Evolutionary conservation across 23 tunicate genomes (phyloP).

Genomic region (Ciona savignyi): DNA sequence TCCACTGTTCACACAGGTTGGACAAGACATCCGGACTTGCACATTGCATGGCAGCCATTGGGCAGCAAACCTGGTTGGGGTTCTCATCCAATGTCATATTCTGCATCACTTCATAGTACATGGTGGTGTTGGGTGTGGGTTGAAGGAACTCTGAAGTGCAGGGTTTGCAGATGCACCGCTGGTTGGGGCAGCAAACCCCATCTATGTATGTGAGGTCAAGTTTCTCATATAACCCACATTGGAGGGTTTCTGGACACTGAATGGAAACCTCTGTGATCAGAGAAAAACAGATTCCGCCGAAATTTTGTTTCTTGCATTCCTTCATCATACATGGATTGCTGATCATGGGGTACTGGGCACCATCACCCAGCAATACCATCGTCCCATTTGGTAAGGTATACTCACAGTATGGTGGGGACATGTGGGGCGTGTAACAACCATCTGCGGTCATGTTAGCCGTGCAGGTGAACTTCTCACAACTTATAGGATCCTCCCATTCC

Average conservation of each 20-base stretch:
- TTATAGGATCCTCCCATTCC: conserved; percentile 2
- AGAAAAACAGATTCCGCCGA: neutral
- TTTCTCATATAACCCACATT: neutral
- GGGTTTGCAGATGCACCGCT: conserved; percentile 21
- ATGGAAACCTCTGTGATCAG: neutral
- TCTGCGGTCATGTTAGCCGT: conserved; percentile 6
- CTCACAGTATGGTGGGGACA: conserved; percentile 1
- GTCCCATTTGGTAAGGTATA: conserved; percentile 1
- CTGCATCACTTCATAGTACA: conserved; percentile 3
- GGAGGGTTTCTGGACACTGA: neutral
- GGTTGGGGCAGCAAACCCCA: conserved; percentile 27
- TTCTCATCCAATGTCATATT: conserved; percentile 43
- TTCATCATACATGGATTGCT: conserved; percentile 3
- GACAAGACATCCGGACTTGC: conserved; percentile 14
- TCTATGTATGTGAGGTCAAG: neutral
- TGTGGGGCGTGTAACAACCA: conserved; percentile 8
- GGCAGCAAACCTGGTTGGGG: conserved; percentile 35
- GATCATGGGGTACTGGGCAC: neutral
- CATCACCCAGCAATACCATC: neutral
- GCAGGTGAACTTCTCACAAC: conserved; percentile 10
- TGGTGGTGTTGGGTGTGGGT: neutral
- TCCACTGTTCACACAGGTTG: conserved; percentile 7
- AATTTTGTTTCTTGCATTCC: neutral
- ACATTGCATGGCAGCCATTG: conserved; percentile 10
- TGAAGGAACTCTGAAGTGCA: conserved; percentile 7